Conservation (phyloP, 2,888 invertebrate species). For the Notodonta dromedarius region DNA sequence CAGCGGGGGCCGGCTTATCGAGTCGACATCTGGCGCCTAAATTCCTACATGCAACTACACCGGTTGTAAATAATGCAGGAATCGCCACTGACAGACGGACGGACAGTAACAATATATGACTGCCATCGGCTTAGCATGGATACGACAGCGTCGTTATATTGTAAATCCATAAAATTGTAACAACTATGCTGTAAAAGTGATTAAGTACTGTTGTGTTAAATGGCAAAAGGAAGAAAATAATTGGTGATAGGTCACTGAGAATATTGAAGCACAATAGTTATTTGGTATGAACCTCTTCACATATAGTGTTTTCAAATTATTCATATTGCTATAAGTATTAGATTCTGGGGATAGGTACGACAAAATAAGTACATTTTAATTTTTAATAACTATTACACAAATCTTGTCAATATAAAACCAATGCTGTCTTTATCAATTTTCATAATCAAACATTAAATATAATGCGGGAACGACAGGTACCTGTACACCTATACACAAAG, state of each 20-base stretch:
- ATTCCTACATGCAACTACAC: conserved; percentile 62
- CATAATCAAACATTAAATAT: conserved; percentile 61
- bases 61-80: conserved; percentile 44
- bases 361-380: no score
- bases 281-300: no score
- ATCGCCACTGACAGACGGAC: conserved; percentile 53
- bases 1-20: conserved; percentile 58
- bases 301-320: no score
- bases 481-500: conserved; percentile 36
- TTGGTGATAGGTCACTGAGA: no score
- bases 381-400: no score
- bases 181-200: conserved; percentile 1
- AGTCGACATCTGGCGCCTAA: conserved; percentile 75
- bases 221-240: not conserved
- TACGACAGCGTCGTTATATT: conserved; percentile 18
- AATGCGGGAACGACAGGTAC: conserved; percentile 70
- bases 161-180: conserved; percentile 18
- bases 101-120: conserved; percentile 29
- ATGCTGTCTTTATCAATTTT: conserved; percentile 50
- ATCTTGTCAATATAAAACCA: conserved; percentile 19
- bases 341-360: no score
- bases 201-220: not conserved
- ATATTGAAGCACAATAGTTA: no score
- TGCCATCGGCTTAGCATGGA: conserved; percentile 36
- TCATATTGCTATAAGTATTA: no score